phyloP scores from a whole-genome alignment of 2,113 vertebrate genomes.

The rabbit (Oryctolagus cuniculus) region DNA sequence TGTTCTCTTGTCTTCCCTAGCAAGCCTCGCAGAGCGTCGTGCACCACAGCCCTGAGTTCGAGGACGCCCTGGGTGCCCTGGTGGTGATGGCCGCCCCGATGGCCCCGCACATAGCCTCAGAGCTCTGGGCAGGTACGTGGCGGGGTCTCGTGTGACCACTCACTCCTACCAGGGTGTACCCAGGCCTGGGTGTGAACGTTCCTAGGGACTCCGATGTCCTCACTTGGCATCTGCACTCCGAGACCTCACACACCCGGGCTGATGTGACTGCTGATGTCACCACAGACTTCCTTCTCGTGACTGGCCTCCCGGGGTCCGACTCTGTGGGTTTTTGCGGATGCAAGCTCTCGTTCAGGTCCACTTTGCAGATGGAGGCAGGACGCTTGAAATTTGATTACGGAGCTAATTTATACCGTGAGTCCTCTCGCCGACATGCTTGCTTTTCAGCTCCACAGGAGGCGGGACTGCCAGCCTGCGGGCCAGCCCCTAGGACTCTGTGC shows the following conservation, averaged over 20 bases:
- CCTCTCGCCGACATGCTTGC: too few species aligned
- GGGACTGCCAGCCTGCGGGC: neutral
- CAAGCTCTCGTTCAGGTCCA: neutral
- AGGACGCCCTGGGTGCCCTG: slow-evolving; percentile 93
- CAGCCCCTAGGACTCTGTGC: neutral
- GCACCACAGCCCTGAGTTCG: slow-evolving; percentile 94
- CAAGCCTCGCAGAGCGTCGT: slow-evolving; percentile 89
- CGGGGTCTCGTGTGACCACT: neutral
- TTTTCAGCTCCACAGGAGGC: neutral
- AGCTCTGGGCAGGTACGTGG: slow-evolving; percentile 97
- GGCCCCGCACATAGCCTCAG: slow-evolving; percentile 95
- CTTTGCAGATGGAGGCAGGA: neutral
- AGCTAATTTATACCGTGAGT: neutral
- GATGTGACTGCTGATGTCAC: rapidly evolving
- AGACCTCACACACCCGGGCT: too few species aligned
- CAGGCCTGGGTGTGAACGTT: rapidly evolving
- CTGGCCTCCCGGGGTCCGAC: neutral
- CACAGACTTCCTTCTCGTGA: rapidly evolving
- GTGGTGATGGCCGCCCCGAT: slow-evolving; percentile 95
- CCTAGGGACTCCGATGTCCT: rapidly evolving
- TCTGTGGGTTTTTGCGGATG: neutral
- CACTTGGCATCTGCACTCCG: neutral
- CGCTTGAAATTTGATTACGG: neutral
- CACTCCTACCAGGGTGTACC: neutral
- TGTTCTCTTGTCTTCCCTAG: slow-evolving; percentile 81